A percentile compares a stretch with the other conserved stretches of the same genome.
Conservation (phyloP, 2,113 vertebrate genomes). For the Elaphurus davidianus region DNA sequence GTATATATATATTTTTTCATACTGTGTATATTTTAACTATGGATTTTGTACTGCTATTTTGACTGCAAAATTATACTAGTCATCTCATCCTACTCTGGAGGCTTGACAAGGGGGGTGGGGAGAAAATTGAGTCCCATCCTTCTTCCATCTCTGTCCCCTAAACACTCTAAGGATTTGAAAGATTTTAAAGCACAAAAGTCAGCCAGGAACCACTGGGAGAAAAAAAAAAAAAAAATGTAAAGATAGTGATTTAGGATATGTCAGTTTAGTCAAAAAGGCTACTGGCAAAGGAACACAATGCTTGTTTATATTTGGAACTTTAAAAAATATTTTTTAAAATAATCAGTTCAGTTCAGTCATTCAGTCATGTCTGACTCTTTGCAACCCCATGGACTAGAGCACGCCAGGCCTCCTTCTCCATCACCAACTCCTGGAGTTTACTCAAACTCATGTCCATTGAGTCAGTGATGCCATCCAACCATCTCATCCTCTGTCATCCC, state of each 20-base stretch:
- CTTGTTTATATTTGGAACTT: background rate
- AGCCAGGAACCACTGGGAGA: background rate
- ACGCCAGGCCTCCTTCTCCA: background rate
- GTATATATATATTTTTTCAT: background rate
- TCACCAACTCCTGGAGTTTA: background rate
- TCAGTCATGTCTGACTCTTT: background rate
- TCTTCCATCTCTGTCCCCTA: background rate
- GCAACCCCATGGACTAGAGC: background rate
- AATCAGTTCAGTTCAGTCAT: background rate
- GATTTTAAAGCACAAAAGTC: constrained; percentile 7
- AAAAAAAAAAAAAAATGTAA: background rate
- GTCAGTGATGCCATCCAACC: background rate
- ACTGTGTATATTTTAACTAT: background rate
- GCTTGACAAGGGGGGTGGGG: background rate
- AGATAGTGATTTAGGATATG: background rate
- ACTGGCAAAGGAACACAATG: background rate
- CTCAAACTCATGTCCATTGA: background rate
- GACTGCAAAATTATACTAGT: background rate
- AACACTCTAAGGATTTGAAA: background rate
- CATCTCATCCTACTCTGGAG: background rate
- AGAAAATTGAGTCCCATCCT: background rate
- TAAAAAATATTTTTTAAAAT: background rate
- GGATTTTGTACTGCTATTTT: background rate
- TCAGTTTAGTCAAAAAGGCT: background rate
- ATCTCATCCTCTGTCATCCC: background rate